Evolutionary conservation across 2,888 invertebrate species (phyloP), one percentile per base, ranked within the genome.

Genomic region (Mesoligia furuncula): DNA sequence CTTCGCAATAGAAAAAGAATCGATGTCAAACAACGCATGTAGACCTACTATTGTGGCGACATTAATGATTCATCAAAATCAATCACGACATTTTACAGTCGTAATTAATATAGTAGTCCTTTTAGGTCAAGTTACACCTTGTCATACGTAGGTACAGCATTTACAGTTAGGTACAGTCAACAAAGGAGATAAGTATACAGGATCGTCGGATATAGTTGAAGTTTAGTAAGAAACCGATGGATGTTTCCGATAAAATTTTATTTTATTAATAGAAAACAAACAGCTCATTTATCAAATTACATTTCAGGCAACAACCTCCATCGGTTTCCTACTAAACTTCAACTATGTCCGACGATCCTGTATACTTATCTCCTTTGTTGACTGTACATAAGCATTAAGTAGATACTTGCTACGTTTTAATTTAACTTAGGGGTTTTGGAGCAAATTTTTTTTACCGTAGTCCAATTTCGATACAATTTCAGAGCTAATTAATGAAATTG

Each of bases 401-500:
- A 36, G 36, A 7, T 57, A 51, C n/a, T 54, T 24, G 48, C 27
- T 20, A 42, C 15, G 6, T 45, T 57, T 51, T 75, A 45, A 11
- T 57, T 51, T 75, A 45, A 11, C 24, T 45, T 5, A 4, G 36
- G 24, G 4, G 75, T 69, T 59, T 64, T 61, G 20, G 13, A 67
- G 42, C 70, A 45, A 36, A 59, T 67, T 42, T 36, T 48, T 48
- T 42, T 48, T 54, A 75, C 27, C 61, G 51, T 45, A 57, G 13
- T 45, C 69, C 66, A 72, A 80, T 73, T 75, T 77, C 74, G 27
- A 80, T 81, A 75, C 65, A 79, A 70, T 77, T 82, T 71, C 64
- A 73, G 59, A 73, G 75, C 66, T 79, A 86, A 82, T 87, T 87
- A 82, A 84, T 74, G 31, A 80, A 88, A 88, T 86, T 86, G 76